phyloP scores from a whole-genome alignment of 2,888 invertebrate species.

The Patella depressa region DNA sequence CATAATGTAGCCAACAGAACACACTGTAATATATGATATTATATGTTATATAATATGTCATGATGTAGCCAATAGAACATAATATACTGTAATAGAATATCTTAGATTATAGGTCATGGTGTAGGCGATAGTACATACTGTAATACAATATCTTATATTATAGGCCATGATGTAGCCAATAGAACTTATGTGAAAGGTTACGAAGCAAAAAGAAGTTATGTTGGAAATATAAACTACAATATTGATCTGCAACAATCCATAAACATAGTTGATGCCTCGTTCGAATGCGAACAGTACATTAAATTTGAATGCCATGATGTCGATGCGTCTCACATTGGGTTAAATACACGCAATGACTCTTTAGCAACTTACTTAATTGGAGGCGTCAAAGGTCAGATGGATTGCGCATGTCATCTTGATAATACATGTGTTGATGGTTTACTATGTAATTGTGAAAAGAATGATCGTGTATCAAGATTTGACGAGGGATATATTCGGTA shows the following conservation, averaged over 20 bases:
- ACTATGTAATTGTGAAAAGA: too few species aligned
- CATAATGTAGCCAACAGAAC: too few species aligned
- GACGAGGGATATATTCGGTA: too few species aligned
- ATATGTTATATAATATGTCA: too few species aligned
- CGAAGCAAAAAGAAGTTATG: neutral
- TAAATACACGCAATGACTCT: neutral
- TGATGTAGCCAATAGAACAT: too few species aligned
- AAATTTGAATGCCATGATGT: neutral
- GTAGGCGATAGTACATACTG: too few species aligned
- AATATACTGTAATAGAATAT: too few species aligned
- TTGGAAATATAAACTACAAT: neutral
- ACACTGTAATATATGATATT: too few species aligned
- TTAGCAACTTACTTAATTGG: neutral
- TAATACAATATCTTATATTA: neutral
- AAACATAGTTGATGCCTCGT: neutral
- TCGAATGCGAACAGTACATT: neutral
- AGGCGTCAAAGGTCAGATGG: neutral
- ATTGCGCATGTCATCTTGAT: neutral
- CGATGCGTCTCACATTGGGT: neutral
- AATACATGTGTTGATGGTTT: neutral
- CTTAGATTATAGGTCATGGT: too few species aligned
- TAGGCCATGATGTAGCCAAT: too few species aligned
- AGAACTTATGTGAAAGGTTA: too few species aligned
- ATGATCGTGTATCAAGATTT: too few species aligned
- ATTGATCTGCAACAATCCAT: neutral